Evolutionary conservation across 2,113 vertebrate genomes (phyloP), one percentile per base, ranked within the genome.

Genomic region (Lota lota): DNA sequence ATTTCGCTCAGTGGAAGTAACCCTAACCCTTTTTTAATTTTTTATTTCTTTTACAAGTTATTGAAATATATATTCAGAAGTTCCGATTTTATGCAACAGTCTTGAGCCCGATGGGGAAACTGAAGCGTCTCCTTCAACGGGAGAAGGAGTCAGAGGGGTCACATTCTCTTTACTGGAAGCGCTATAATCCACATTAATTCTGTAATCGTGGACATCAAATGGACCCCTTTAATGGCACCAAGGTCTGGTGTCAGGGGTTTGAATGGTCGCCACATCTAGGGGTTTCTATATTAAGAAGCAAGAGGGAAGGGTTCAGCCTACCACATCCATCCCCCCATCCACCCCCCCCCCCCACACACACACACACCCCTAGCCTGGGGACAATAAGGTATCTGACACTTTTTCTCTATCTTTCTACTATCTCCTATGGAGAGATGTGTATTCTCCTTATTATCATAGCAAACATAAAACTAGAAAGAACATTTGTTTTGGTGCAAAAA

Each of bases 131-230:
- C 75, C 40, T 73, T 61, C 62, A 74, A 76, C 75, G 69, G 64
- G 59, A 3, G 22, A 22, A 47, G 3, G 70, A 81, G 66, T 82
- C 77, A 62, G 75, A 65, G 67, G 82, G 40, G 81, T 86, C 75
- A 81, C 72, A 63, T 77, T 75, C 62, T 64, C 61, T 79, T 80
- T 76, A 72, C 84, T 75, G 79, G 84, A 85, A 86, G 86, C 77
- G 59, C 83, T 72, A 69, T 87, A 89, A 90, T 90, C 82, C 83
- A n/a, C 78, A 85, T 88, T 85, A 88, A 88, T 88, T 88, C 77
- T 80, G 66, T 87, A 85, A 87, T 84, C 80, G 19, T 69, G 76
- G 77, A 83, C 69, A 62, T 73, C 81, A 87, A 88, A 84, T 68
- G 78, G 69, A 2, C 40, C 40, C 76, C 79, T 69, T 76, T 60